These are phyloP conservation scores for Pyrochroa serraticornis DNA, from an alignment of 2,888 invertebrate genomes.

Conservation along the genomic window DNA sequence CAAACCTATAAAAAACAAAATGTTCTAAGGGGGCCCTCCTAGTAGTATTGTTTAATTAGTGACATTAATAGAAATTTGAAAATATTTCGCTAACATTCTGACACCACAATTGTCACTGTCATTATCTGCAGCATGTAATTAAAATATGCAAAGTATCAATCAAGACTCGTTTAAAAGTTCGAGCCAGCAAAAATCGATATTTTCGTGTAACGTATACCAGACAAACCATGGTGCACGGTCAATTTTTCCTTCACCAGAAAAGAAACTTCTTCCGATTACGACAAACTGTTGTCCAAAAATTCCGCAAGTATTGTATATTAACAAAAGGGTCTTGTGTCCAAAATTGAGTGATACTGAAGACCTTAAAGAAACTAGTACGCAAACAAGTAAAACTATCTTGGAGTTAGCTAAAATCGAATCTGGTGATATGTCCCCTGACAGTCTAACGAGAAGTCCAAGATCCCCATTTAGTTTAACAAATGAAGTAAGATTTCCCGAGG, in stretches of 20 bases:
- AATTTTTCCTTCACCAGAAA: neutral
- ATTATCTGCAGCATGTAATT: no score
- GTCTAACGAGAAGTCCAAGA: constrained; percentile 44
- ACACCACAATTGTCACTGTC: no score
- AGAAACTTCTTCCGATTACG: neutral
- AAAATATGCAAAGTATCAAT: no score
- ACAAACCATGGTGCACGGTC: constrained; percentile 4
- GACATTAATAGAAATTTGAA: no score
- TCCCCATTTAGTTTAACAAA: neutral
- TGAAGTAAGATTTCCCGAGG: neutral
- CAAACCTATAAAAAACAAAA: no score
- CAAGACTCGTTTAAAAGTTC: no score
- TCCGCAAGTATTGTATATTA: constrained; percentile 17
- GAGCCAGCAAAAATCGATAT: constrained; percentile 9
- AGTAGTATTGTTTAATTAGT: no score
- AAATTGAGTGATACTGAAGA: neutral
- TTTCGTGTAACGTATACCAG: constrained; percentile 16
- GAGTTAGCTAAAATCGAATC: constrained; percentile 56
- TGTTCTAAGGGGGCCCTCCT: no score
- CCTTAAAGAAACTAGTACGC: constrained; percentile 52
- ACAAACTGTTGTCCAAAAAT: neutral
- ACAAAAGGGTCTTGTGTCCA: constrained; percentile 4
- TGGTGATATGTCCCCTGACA: constrained; percentile 49
- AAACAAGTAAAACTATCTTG: constrained; percentile 66
- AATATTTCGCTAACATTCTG: no score